Evolutionary conservation across 2,113 vertebrate species (phyloP).

Genomic region (Calypte anna): DNA sequence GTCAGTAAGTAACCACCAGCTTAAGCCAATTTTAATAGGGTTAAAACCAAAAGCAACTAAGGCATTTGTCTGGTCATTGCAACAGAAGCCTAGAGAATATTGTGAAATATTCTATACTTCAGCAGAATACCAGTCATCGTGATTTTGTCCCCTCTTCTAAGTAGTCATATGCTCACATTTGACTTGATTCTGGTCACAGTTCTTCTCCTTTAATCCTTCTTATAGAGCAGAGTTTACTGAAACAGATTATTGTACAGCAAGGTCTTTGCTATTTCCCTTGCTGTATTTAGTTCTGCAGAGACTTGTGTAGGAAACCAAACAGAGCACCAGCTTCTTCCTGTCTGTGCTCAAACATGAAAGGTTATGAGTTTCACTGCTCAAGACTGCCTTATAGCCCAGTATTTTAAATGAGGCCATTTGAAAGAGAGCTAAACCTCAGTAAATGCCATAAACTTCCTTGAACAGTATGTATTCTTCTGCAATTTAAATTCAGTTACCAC

Average conservation of each 20-base stretch:
- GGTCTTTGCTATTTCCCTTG: neutral
- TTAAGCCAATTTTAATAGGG: neutral
- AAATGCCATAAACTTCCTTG: neutral
- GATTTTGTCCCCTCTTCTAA: neutral
- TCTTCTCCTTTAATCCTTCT: slow-evolving; percentile 8
- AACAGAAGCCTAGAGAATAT: neutral
- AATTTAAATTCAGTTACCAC: neutral
- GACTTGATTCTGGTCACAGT: neutral
- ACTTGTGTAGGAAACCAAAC: slow-evolving; percentile 21
- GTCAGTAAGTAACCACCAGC: neutral
- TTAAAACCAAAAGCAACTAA: neutral
- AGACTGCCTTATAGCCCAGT: neutral
- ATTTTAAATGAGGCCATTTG: neutral
- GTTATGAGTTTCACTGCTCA: neutral
- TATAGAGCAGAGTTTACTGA: neutral
- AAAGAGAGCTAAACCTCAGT: neutral
- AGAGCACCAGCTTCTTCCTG: neutral
- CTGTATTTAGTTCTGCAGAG: neutral
- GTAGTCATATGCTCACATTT: neutral
- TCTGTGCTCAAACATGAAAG: neutral
- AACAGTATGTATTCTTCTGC: neutral
- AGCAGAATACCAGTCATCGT: neutral
- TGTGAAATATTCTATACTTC: neutral
- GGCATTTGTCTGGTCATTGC: neutral
- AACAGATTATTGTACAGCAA: neutral